These are phyloP conservation scores for Chinchilla lanigera DNA, from an alignment of 2,113 vertebrate genomes.

Conservation along the genomic window DNA sequence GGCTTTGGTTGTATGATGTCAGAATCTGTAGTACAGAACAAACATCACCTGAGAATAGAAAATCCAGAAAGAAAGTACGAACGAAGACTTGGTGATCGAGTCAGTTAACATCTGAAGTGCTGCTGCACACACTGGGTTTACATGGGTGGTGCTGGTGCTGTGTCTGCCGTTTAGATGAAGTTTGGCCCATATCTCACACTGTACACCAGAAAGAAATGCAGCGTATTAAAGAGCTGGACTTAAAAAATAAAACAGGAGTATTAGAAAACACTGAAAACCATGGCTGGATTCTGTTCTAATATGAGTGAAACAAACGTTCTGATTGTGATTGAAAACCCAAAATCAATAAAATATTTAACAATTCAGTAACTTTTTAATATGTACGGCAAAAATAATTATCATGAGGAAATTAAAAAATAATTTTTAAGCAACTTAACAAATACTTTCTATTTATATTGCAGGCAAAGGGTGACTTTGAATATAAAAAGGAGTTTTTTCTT, in stretches of 20 bases:
- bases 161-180: neutral
- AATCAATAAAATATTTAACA: neutral
- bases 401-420: neutral
- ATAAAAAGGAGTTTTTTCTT: neutral
- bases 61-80: neutral
- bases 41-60: neutral
- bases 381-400: neutral
- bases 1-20: accelerated
- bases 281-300: neutral
- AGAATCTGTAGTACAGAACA: accelerated
- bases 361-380: neutral
- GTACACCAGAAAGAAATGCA: neutral
- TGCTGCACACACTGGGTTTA: too few relatives aligned
- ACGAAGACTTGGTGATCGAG: accelerated
- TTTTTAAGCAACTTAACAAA: neutral
- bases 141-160: neutral
- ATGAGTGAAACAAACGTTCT: neutral
- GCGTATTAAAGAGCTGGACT: neutral
- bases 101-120: neutral
- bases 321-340: neutral
- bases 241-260: neutral
- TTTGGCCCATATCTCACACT: neutral
- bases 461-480: neutral
- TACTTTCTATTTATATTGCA: neutral
- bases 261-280: neutral